Evolutionary conservation across 2,888 invertebrate genomes (phyloP), one percentile per base, ranked within the genome.

Genomic region (Ormyrus pomaceus): DNA sequence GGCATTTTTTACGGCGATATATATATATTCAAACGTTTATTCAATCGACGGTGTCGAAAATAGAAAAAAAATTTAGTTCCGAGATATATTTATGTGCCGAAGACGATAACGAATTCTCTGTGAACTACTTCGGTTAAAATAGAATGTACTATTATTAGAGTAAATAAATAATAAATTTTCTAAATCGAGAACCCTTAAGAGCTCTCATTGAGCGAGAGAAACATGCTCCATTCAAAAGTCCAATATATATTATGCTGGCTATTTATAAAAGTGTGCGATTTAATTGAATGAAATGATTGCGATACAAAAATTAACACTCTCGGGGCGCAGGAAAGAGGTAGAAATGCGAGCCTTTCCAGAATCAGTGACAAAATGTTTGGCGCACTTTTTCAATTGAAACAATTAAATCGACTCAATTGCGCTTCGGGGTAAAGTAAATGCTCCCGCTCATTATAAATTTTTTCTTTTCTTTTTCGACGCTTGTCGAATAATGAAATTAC

Each of bases 401-500:
- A 64, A 70, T 70, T 70, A 62, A 70, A 70, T 77, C 62, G 62
- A 70, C 19, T 62, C 61, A n/a, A 69, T 77, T 74, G 50, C 51
- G 13, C 45, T 66, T 74, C 34, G 34, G 34, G 34, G 0, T 34
- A 34, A 34, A 34, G 34, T 34, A 19, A 19, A 4, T 4, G 34
- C 34, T 4, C 34, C 34, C 34, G 34, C 34, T 34, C 34, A 34
- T 34, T 34, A 34, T 34, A 34, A 70, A 45, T n/a, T 48, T 62
- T 76, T 76, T 69, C 69, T 75, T 19, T 53, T 7, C 53, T 13
- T 45, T 45, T 34, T 3, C 3, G n/a, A 8, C 45, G n/a, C 53
- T 46, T 64, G 68, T 51, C 66, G 46, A 61, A 75, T 75, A 75
- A 75, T 48, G 7, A 75, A 75, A 75, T 75, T 75, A 68, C 68